Evolutionary conservation across 2,113 vertebrate species (phyloP).

Genomic region (Megatriorchis doriae): DNA sequence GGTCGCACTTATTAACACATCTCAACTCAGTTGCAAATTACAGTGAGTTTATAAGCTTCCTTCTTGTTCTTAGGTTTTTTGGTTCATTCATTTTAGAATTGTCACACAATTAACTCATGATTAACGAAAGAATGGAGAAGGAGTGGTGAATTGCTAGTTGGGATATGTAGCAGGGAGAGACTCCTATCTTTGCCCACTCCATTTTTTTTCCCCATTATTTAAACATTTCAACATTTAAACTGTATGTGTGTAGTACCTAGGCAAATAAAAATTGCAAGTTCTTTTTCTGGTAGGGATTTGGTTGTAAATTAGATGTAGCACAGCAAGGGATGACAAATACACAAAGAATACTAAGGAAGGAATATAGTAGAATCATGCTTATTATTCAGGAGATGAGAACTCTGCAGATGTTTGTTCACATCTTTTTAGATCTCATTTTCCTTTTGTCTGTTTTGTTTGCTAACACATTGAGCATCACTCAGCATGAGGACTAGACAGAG

Average conservation of each 20-base stretch:
- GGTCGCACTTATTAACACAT: not conserved
- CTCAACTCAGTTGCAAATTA: not conserved
- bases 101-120: not conserved
- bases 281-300: not conserved
- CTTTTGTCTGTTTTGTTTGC: not conserved
- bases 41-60: not conserved
- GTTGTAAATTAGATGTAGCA: slow-evolving; percentile 29
- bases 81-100: not conserved
- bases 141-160: not conserved
- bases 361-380: slow-evolving; percentile 20
- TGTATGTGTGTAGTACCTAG: not conserved
- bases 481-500: not conserved
- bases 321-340: slow-evolving; percentile 7
- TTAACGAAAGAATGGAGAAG: not conserved
- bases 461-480: not conserved
- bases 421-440: slow-evolving; percentile 9
- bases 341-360: not conserved
- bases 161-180: not conserved
- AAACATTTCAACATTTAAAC: not conserved
- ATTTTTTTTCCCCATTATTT: not conserved
- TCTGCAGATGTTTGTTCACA: slow-evolving; percentile 19
- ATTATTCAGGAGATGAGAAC: slow-evolving; percentile 38
- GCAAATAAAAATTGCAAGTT: not conserved
- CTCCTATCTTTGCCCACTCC: not conserved
- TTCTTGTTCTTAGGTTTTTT: not conserved